Conservation (phyloP, 2,888 invertebrate genomes). For the Auanema sp. region DNA sequence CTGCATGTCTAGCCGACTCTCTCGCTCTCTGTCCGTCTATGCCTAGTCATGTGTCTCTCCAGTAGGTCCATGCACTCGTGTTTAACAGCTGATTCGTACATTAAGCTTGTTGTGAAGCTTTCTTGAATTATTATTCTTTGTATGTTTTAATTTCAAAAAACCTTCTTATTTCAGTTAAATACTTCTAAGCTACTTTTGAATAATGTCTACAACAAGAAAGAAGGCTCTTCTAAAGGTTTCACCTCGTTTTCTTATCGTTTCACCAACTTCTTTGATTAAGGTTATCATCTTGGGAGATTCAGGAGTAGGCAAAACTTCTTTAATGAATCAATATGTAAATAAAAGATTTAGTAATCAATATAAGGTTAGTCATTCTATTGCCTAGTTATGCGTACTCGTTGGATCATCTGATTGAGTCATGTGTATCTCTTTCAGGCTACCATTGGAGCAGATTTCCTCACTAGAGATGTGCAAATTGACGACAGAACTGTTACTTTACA, state of each 20-base stretch:
- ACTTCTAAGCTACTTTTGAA: neutral
- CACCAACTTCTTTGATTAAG: constrained; percentile 11
- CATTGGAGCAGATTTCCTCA: constrained; percentile 98
- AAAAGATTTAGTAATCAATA: constrained; percentile 99
- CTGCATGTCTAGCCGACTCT: too few species aligned
- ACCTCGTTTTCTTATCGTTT: constrained; percentile 1
- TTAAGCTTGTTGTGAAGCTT: too few species aligned
- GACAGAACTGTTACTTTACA: constrained; percentile 97
- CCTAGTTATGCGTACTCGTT: neutral
- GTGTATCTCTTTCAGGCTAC: constrained; percentile 74
- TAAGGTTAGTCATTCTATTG: constrained; percentile 69
- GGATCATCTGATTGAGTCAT: constrained; percentile 7
- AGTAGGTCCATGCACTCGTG: too few species aligned
- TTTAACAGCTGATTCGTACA: too few species aligned
- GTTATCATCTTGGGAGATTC: constrained; percentile 57
- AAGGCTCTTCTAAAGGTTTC: constrained; percentile 60
- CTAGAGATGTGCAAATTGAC: constrained; percentile 92
- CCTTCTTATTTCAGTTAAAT: too few species aligned
- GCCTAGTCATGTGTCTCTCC: too few species aligned
- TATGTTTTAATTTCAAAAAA: too few species aligned
- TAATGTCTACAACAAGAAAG: constrained; percentile 51
- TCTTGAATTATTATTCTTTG: too few species aligned
- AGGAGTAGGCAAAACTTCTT: constrained; percentile 95
- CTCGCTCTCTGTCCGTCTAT: too few species aligned
- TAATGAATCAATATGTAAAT: constrained; percentile 99